Base-by-base conservation (phyloP, 2,113 vertebrate genomes). In the Gasterosteus nipponicus region DNA sequence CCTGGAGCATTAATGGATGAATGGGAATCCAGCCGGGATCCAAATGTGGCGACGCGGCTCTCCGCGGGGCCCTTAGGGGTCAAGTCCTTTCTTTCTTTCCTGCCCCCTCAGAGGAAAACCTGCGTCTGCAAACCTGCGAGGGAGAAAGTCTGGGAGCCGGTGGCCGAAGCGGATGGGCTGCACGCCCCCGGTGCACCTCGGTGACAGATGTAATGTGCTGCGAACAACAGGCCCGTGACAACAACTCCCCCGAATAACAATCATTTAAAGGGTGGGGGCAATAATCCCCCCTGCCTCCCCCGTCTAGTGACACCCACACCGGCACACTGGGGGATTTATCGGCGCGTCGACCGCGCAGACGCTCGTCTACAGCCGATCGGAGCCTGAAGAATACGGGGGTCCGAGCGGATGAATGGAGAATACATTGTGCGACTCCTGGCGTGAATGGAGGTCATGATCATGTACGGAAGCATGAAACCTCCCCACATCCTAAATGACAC, bases 151-250 rank as follows among this genome's bases (percentile, higher is more conserved):
- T 41, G 69, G 46, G 74, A 41, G 69, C n/a, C 0, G 61, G n/a
- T 22, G 72, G 26, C 77, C 0, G 54, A 22, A 58, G 47, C 75
- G 59, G 39, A 44, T 15, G 51, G 7, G 47, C 54, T 56, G 26
- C 75, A 58, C 64, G 64, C n/a, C 51, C 76, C 57, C 62, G 14
- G 51, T 61, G 67, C 78, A 69, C 74, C 85, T 72, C 26, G 74
- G 65, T 81, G 81, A 83, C 85, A 72, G 70, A 83, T 77, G 84
- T 83, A 83, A 86, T 65, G 65, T 67, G 80, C 69, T 78, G 66
- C 51, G 11, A 64, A 69, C 54, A 84, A 69, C 61, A 67, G 66
- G 72, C 77, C 82, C 75, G 70, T 46, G 78, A 86, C 76, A 80
- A 80, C 84, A 65, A 26, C 46, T 42, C n/a, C 57, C 63, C 75